phyloP scores from a whole-genome alignment of 2,888 invertebrate species.

The Petrolisthes manimaculis region DNA sequence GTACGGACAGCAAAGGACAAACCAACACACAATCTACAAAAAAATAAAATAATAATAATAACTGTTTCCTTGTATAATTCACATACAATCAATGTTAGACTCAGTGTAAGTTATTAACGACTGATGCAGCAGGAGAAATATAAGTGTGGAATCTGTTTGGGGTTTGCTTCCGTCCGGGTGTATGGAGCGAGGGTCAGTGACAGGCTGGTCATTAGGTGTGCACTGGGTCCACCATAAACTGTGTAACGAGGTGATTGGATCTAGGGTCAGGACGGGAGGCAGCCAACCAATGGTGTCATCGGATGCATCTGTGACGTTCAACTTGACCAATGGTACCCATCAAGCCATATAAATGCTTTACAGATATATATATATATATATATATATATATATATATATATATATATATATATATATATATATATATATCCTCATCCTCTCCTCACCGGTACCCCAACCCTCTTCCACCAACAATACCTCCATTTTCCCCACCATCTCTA shows the following conservation, averaged over 20 bases:
- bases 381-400: neutral
- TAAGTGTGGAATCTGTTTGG: too few species aligned
- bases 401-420: neutral
- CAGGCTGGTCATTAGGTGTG: neutral
- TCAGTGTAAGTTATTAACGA: too few species aligned
- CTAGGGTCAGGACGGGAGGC: slow-evolving; percentile 6
- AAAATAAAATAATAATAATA: too few species aligned
- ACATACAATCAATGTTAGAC: too few species aligned
- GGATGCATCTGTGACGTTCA: slow-evolving; percentile 13
- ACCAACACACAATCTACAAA: too few species aligned
- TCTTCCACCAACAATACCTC: neutral
- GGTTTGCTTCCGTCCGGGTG: neutral
- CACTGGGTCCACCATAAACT: neutral
- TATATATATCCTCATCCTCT: neutral
- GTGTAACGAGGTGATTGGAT: slow-evolving; percentile 22
- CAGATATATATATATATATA: neutral
- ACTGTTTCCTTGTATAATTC: too few species aligned
- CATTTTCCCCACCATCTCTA: neutral
- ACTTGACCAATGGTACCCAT: neutral
- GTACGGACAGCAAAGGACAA: too few species aligned
- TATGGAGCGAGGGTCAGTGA: neutral
- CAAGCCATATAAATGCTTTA: neutral
- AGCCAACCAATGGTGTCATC: slow-evolving; percentile 1
- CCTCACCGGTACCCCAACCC: neutral
- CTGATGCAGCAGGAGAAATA: too few species aligned